Evolutionary conservation across 2,113 vertebrate species (phyloP), one percentile per base, ranked within the genome.

Genomic region (Marmota flaviventris): DNA sequence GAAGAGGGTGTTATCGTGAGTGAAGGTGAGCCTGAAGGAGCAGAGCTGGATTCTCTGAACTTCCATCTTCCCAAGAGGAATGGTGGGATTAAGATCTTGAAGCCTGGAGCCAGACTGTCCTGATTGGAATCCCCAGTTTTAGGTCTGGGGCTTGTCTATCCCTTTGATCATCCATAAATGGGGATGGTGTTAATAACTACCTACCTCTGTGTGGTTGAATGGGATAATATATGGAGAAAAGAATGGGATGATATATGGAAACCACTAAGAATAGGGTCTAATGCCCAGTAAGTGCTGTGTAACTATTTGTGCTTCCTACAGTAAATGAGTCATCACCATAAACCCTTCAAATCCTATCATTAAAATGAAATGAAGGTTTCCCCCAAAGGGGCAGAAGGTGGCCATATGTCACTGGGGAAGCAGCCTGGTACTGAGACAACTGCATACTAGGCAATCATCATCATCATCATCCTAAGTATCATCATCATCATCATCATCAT

Each of bases 401-500:
- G 9, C 72, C 13, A 0, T 1, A 34, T 48, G 58, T 17, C 58
- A 1, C 18, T 39, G 42, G 61, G 58, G 32, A 53, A 70, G 48
- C 12, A 48, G 42, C 2, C 0, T 27, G 6, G 34, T 7, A 12
- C 16, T 48, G 32, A 39, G 39, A 63, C 48, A 39, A 29, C 18
- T 48, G 39, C 9, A 10, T 20, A 22, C 25, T 53, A 16, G 48
- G 24, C 1, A 24, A 56, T 61, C 10, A 51, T 51, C 48, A 51
- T 51, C 12, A 51, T 13, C 48, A 51, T 51, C 48, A 51, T 51
- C 48, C 10, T 51, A 51, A 51, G 48, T 51, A 51, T 51, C 48
- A 51, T 11, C 4, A 11, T 8, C 10, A 8, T 58, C 22, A 4
- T 29, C 9, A 22, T 13, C 5, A 11, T 8, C 10, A 8, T 58